Conservation (phyloP, 1,140 invertebrate genomes). For the Papilio glaucus region DNA sequence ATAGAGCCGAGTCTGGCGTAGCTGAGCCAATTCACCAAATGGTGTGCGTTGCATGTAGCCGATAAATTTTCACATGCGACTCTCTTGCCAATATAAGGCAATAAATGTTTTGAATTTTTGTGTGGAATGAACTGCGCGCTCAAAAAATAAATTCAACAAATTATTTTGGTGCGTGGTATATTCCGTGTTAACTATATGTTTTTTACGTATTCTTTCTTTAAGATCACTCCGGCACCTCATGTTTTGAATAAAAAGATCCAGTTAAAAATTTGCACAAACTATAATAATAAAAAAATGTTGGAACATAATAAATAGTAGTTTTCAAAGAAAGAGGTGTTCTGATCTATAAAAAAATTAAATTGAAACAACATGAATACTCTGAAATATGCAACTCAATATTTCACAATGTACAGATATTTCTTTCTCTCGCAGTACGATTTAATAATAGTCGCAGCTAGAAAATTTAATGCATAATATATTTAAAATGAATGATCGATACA, state of each 20-base stretch:
- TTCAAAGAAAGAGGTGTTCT: neutral
- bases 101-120: slow-evolving; percentile 51
- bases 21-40: slow-evolving; percentile 61
- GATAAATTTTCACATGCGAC: slow-evolving; percentile 57
- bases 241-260: neutral
- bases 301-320: neutral
- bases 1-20: slow-evolving; percentile 51
- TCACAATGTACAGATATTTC: slow-evolving; percentile 24
- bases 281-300: neutral
- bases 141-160: slow-evolving; percentile 22
- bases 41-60: slow-evolving; percentile 55
- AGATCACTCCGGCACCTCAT: neutral
- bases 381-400: slow-evolving; percentile 8
- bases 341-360: neutral
- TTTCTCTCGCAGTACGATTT: slow-evolving; percentile 5
- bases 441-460: slow-evolving; percentile 24
- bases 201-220: slow-evolving; percentile 4
- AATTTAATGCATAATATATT: slow-evolving; percentile 36
- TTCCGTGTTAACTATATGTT: slow-evolving; percentile 6
- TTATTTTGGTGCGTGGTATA: neutral
- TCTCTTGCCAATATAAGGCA: slow-evolving; percentile 57
- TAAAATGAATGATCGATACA: slow-evolving; percentile 38
- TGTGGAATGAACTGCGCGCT: slow-evolving; percentile 22
- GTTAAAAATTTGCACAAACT: neutral
- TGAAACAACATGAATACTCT: neutral